Evolutionary conservation across 2,797 vertebrate species (phyloP).

Genomic region (Psittacula echo): DNA sequence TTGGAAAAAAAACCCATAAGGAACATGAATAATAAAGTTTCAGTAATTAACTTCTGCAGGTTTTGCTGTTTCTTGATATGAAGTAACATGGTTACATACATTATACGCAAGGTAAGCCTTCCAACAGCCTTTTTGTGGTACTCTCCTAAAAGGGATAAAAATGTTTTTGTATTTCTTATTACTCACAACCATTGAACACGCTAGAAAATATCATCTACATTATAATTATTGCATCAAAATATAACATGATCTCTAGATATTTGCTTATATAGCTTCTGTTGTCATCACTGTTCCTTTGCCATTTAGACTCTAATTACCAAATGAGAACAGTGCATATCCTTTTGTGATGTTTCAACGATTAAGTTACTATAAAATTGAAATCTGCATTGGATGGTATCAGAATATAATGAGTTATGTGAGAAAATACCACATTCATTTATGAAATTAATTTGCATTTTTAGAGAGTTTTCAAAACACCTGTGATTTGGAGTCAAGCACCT

Average conservation of each 20-base stretch:
- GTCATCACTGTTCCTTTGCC: background rate
- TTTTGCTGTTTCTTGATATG: background rate
- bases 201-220: background rate
- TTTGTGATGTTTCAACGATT: background rate
- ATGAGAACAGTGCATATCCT: background rate
- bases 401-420: background rate
- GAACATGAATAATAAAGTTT: background rate
- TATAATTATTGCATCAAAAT: background rate
- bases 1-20: background rate
- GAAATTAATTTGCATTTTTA: conserved; percentile 21
- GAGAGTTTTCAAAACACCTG: background rate
- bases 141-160: background rate
- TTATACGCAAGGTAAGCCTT: background rate
- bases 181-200: background rate
- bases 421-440: conserved; percentile 18
- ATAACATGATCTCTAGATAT: background rate
- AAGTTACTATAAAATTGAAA: background rate
- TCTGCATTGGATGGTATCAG: background rate
- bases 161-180: background rate
- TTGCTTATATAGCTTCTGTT: background rate
- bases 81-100: background rate
- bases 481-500: conserved; percentile 3
- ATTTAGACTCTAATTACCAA: background rate
- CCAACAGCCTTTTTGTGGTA: background rate
- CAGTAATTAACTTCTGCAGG: background rate